Conservation (phyloP, 2,888 invertebrate species). For the Homarus gammarus region DNA sequence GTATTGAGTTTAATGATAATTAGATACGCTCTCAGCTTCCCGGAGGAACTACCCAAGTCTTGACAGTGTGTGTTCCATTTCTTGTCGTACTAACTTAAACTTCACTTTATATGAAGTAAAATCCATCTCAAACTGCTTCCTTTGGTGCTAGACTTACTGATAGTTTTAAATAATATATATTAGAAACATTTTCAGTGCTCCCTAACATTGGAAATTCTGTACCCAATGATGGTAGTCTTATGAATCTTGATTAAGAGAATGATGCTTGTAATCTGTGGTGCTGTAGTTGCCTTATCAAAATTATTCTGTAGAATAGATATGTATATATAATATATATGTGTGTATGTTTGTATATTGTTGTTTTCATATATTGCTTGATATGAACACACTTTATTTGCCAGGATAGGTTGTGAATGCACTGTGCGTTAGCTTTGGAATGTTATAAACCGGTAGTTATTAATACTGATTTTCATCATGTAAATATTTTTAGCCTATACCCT, state of each 20-base stretch:
- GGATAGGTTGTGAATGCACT: conserved; percentile 6
- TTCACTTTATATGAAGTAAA: background rate
- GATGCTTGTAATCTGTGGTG: conserved; percentile 57
- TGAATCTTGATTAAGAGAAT: conserved; percentile 8
- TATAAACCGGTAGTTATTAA: background rate
- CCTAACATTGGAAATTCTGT: background rate
- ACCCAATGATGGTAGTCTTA: background rate
- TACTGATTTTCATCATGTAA: background rate
- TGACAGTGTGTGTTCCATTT: background rate
- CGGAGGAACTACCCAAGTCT: background rate
- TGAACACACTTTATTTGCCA: conserved; percentile 15
- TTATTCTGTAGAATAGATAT: conserved; percentile 22
- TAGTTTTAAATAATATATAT: background rate
- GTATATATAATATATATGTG: conserved; percentile 44
- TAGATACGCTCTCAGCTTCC: background rate
- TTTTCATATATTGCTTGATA: background rate
- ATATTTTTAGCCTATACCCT: too few species aligned
- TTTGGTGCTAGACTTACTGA: conserved; percentile 7
- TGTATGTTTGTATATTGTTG: conserved; percentile 25
- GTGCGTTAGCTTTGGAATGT: background rate
- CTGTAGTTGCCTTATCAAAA: conserved; percentile 51
- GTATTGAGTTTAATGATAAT: conserved; percentile 4
- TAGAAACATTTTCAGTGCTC: background rate
- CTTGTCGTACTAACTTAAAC: conserved; percentile 12
- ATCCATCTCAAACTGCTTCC: conserved; percentile 18